A percentile compares a stretch with the other conserved stretches of the same genome.
phyloP scores from a whole-genome alignment of 2,888 invertebrate species.

The Polylopha cassiicola region DNA sequence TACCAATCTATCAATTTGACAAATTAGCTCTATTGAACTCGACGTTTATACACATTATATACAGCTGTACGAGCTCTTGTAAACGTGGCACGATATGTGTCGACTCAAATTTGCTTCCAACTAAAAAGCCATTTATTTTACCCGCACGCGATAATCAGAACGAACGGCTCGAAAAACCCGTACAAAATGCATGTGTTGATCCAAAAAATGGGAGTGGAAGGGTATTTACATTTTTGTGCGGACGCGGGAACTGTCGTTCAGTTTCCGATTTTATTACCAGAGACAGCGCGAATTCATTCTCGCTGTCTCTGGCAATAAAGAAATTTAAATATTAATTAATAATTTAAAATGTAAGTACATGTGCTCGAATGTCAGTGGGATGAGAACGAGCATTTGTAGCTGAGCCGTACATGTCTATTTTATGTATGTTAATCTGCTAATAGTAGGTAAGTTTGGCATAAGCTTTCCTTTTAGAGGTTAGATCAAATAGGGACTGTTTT shows the following conservation, averaged over 20 bases:
- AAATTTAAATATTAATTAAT: too few relatives aligned
- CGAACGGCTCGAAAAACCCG: slow-evolving; percentile 24
- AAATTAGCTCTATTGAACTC: slow-evolving; percentile 4
- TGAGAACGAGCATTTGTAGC: too few relatives aligned
- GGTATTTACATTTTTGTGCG: background rate
- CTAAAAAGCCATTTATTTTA: slow-evolving; percentile 45
- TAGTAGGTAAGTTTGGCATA: too few relatives aligned
- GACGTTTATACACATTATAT: slow-evolving; percentile 16
- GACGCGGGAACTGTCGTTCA: background rate
- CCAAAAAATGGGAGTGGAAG: slow-evolving; percentile 5
- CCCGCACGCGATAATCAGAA: slow-evolving; percentile 33
- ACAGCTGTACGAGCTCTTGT: slow-evolving; percentile 34
- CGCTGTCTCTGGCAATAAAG: too few relatives aligned
- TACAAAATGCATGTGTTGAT: slow-evolving; percentile 25
- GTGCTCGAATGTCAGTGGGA: too few relatives aligned
- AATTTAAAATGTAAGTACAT: too few relatives aligned
- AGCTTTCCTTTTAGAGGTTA: too few relatives aligned
- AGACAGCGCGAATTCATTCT: too few relatives aligned
- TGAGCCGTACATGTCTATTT: too few relatives aligned
- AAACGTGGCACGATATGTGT: slow-evolving; percentile 24
- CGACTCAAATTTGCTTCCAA: slow-evolving; percentile 40
- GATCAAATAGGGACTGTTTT: too few relatives aligned
- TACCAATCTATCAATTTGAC: slow-evolving; percentile 3
- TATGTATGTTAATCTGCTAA: too few relatives aligned
- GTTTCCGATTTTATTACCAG: too few relatives aligned